These are phyloP conservation scores for Burhinus oedicnemus DNA, from an alignment of 2,113 vertebrate genomes.

Conservation along the genomic window DNA sequence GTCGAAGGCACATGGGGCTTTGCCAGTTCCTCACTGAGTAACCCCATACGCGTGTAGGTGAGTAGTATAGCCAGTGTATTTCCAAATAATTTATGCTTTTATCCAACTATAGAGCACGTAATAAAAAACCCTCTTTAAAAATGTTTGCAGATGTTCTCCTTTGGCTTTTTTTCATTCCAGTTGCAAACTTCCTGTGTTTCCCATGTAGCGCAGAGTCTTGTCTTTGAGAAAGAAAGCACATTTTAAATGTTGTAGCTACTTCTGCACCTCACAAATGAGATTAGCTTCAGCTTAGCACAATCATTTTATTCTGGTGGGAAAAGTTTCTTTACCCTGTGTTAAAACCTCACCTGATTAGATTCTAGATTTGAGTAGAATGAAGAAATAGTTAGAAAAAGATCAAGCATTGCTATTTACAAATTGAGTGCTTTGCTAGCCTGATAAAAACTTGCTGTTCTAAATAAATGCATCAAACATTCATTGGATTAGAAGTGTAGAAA, in stretches of 20 bases:
- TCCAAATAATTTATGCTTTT: slow-evolving; percentile 30
- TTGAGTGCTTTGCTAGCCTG: not conserved
- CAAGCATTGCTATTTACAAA: not conserved
- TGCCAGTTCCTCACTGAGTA: not conserved
- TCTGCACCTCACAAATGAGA: not conserved
- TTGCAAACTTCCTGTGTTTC: slow-evolving; percentile 4
- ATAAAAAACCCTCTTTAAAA: not conserved
- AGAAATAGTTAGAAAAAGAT: not conserved
- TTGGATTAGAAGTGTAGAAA: slow-evolving; percentile 82
- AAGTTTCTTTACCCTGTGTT: not conserved
- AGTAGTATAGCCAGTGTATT: not conserved
- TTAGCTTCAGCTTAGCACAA: not conserved
- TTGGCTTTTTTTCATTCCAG: not conserved
- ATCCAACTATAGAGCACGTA: not conserved
- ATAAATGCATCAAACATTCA: slow-evolving; percentile 65
- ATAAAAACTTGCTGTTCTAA: slow-evolving; percentile 53
- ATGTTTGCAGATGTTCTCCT: slow-evolving; percentile 31
- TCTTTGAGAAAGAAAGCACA: not conserved
- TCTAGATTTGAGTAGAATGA: not conserved
- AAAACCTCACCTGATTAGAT: not conserved
- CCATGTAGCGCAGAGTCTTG: not conserved
- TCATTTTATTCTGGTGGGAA: not conserved
- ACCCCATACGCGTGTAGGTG: not conserved
- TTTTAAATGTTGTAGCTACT: not conserved
- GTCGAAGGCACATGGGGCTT: not conserved